These are phyloP conservation scores for Ischnus inquisitorius DNA, from an alignment of 2,888 invertebrate genomes.

Conservation along the genomic window DNA sequence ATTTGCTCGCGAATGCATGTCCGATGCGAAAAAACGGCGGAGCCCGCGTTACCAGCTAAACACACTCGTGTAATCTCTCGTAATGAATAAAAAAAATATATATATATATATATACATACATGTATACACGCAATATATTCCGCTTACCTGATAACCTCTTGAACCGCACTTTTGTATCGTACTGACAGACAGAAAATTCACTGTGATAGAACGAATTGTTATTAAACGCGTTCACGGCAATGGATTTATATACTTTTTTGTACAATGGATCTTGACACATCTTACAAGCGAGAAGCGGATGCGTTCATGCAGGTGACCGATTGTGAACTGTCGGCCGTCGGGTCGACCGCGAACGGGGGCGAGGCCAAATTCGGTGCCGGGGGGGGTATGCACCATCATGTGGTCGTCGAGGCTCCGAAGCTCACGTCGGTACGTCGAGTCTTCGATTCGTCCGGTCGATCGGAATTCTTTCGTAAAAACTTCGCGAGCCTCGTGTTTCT, in stretches of 20 bases:
- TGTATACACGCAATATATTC: no score
- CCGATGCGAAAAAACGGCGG: neutral
- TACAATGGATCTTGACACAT: conserved; percentile 75
- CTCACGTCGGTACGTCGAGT: conserved; percentile 43
- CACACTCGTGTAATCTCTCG: conserved; percentile 1
- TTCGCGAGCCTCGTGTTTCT: neutral
- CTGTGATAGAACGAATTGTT: conserved; percentile 60
- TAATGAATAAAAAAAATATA: conserved; percentile 22
- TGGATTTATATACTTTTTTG: conserved; percentile 70
- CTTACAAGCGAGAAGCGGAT: conserved; percentile 71
- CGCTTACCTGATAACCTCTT: conserved; percentile 75
- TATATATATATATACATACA: conserved; percentile 9
- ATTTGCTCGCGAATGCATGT: conserved; percentile 3
- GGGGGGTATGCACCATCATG: conserved; percentile 72
- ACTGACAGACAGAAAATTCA: conserved; percentile 66
- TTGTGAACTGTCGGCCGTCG: conserved; percentile 75
- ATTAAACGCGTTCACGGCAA: conserved; percentile 65
- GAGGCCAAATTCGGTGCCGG: conserved; percentile 74
- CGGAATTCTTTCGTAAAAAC: neutral
- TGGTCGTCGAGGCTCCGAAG: conserved; percentile 63
- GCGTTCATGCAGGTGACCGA: conserved; percentile 76
- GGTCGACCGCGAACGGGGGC: conserved; percentile 75
- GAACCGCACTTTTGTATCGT: conserved; percentile 74
- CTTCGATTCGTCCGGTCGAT: conserved; percentile 31
- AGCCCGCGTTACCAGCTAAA: conserved; percentile 19